These are phyloP conservation scores for Spilarctia lutea DNA, from an alignment of 2,888 invertebrate species.

Conservation along the genomic window DNA sequence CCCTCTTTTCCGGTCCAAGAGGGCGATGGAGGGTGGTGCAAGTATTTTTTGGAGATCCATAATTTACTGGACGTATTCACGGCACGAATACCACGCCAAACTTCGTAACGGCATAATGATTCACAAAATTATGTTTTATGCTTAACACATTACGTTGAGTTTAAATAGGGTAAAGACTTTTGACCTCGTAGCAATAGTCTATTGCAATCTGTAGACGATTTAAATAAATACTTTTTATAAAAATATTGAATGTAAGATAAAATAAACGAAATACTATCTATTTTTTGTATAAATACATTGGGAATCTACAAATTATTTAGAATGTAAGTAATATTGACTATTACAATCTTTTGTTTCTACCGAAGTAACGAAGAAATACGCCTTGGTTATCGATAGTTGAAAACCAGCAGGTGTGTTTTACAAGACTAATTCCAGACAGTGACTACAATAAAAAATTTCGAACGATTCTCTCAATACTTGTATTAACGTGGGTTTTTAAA, in stretches of 20 bases:
- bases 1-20: conserved; percentile 22
- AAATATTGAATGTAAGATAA: no score
- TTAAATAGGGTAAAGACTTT: conserved; percentile 25
- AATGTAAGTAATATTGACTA: background rate
- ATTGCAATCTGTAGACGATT: conserved; percentile 4
- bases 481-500: background rate
- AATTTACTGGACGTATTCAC: conserved; percentile 36
- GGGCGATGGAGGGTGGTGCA: conserved; percentile 31
- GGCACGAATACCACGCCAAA: conserved; percentile 24
- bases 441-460: background rate
- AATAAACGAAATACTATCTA: background rate
- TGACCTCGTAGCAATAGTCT: conserved; percentile 13
- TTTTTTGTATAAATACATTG: background rate
- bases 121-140: conserved; percentile 34
- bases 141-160: conserved; percentile 21
- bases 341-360: background rate
- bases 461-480: background rate
- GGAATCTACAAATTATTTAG: background rate
- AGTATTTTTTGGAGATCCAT: conserved; percentile 28
- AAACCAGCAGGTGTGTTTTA: background rate
- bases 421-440: background rate
- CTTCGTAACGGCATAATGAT: conserved; percentile 31
- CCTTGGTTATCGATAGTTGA: background rate
- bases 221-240: no score
- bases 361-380: no score